Base-by-base conservation (phyloP, 2,113 vertebrate genomes). In the Nycticebus coucang region DNA sequence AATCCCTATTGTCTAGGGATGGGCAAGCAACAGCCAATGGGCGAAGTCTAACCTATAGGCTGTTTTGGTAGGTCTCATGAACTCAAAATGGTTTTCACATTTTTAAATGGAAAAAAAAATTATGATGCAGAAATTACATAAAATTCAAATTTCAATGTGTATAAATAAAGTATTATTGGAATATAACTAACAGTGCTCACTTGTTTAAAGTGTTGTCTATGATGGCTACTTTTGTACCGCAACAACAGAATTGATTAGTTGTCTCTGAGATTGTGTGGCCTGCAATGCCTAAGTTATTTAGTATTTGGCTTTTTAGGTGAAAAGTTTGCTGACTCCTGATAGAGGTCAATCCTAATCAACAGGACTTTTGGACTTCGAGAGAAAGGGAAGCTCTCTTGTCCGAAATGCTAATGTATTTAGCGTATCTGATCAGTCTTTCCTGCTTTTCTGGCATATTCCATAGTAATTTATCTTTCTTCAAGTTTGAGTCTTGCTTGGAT, bases 401-500 rank as follows among this genome's bases (percentile, higher is more conserved):
- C 89, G n/a, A 81, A 81, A 69, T 85, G 82, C 41, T 69, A 87
- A 91, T 33, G 15, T 53, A 62, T 41, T 41, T 41, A 75, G 21
- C 12, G 33, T 18, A 12, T 84, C 81, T 79, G 28, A 41, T 71
- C 81, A 72, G 26, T 37, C 75, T 82, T 88, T 35, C 55, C 10
- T 84, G 66, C 53, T 84, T 81, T 68, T 68, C 33, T 91, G 92
- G 37, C 50, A 22, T 75, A 64, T 74, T 95, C 74, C 19, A 2
- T 64, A 91, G 60, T 57, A 53, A 66, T 74, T 69, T 93, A 26
- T 83, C 50, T 83, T 94, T 91, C 72, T 57, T 50, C 50, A 91
- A n/a, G 82, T 77, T 74, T 64, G 37, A 89, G 35, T 78, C 88
- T 92, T 96, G 60, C 22, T 64, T 71, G 78, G 74, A 69, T 24